A percentile compares a stretch with the other conserved stretches of the same genome.
These are phyloP conservation scores for Lutjanus campechanus DNA, from an alignment of 2,797 vertebrate species.

Conservation along the genomic window DNA sequence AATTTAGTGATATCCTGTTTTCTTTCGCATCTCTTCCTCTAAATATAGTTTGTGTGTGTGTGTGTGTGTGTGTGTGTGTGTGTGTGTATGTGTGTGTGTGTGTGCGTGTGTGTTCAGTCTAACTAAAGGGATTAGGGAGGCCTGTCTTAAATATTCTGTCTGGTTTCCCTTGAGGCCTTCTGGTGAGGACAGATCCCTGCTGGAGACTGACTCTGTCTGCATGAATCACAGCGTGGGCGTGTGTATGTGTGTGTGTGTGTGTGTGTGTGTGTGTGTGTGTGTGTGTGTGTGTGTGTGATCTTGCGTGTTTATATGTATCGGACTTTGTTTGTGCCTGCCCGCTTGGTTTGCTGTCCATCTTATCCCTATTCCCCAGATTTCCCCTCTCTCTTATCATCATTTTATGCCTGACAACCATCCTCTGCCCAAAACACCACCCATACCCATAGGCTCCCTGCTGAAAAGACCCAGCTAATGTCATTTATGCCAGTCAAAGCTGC, in stretches of 20 bases:
- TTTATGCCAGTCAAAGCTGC: slow-evolving; percentile 32
- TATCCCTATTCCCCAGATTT: slow-evolving; percentile 44
- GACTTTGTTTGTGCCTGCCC: slow-evolving; percentile 66
- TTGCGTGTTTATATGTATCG: slow-evolving; percentile 66
- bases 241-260: slow-evolving; percentile 50
- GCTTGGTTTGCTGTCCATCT: slow-evolving; percentile 53
- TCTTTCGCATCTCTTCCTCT: slow-evolving; percentile 56
- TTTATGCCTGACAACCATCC: slow-evolving; percentile 43
- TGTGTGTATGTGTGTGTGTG: slow-evolving; percentile 46
- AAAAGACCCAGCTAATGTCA: not conserved
- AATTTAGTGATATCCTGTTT: slow-evolving; percentile 79
- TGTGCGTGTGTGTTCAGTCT: slow-evolving; percentile 62
- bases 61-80: slow-evolving; percentile 34
- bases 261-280: slow-evolving; percentile 38
- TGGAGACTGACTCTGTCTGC: slow-evolving; percentile 77
- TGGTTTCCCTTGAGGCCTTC: slow-evolving; percentile 76
- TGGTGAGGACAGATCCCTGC: slow-evolving; percentile 82
- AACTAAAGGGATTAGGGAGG: slow-evolving; percentile 79
- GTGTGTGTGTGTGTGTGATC: slow-evolving; percentile 49
- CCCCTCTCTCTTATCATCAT: slow-evolving; percentile 30
- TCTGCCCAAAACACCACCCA: slow-evolving; percentile 12
- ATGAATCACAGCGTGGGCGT: slow-evolving; percentile 74
- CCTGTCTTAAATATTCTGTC: slow-evolving; percentile 79
- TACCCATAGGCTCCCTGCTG: not conserved
- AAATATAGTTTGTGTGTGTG: slow-evolving; percentile 66